These are phyloP conservation scores for Clarias pachynema DNA, from an alignment of 2,797 vertebrate genomes.

Conservation along the genomic window DNA sequence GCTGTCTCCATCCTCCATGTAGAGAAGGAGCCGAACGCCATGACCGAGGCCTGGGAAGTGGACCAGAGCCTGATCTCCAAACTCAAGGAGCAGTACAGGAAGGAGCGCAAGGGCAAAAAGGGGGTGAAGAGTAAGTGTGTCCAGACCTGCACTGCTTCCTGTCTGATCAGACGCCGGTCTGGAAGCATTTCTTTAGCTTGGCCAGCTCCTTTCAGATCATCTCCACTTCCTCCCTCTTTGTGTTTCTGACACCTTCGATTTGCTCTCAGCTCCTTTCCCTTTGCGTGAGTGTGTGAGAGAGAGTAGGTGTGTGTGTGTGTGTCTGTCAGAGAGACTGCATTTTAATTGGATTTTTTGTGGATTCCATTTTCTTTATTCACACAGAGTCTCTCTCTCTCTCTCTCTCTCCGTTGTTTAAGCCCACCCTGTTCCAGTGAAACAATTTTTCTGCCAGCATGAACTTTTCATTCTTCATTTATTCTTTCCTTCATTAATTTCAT, in stretches of 20 bases:
- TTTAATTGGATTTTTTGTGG: constrained; percentile 1
- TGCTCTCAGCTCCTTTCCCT: constrained; percentile 19
- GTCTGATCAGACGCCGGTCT: constrained; percentile 31
- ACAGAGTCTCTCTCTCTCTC: not conserved
- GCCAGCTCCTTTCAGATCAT: constrained; percentile 56
- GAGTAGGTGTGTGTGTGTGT: not conserved
- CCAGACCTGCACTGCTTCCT: constrained; percentile 61
- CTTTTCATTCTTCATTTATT: not conserved
- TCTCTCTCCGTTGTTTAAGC: not conserved
- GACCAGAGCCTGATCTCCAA: constrained; percentile 99
- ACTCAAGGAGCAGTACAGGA: constrained; percentile 99
- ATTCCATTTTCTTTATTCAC: constrained; percentile 3
- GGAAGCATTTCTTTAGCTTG: constrained; percentile 48
- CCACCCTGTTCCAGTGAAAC: not conserved
- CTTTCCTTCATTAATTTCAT: not conserved
- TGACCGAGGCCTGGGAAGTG: constrained; percentile 98
- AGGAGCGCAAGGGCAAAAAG: constrained; percentile 99
- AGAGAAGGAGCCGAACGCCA: constrained; percentile 97
- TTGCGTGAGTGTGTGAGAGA: not conserved
- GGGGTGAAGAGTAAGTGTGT: constrained; percentile 99
- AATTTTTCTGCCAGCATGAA: not conserved
- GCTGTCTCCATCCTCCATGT: constrained; percentile 80
- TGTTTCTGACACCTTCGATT: constrained; percentile 34
- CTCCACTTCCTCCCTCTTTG: constrained; percentile 64
- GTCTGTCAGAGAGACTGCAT: not conserved